Conservation (phyloP, 2,888 invertebrate species). For the Apamea crenata region DNA sequence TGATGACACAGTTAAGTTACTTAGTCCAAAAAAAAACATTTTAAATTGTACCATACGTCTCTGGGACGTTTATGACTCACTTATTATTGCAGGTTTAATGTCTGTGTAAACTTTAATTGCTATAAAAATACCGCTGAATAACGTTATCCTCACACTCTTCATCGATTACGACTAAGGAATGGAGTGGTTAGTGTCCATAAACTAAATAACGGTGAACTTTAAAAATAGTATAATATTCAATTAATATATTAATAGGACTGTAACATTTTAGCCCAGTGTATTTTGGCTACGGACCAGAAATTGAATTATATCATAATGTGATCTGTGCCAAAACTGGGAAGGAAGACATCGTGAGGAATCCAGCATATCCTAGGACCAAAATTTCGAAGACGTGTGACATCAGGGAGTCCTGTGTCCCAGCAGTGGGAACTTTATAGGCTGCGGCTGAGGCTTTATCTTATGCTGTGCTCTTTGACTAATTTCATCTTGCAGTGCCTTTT, state of each 20-base stretch:
- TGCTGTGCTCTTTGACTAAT: not conserved
- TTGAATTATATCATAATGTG: not conserved
- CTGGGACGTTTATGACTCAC: not conserved
- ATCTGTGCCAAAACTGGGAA: not conserved
- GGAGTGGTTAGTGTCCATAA: constrained; percentile 90
- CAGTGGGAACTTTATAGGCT: not conserved
- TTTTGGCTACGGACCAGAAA: not conserved
- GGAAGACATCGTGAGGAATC: too few relatives aligned
- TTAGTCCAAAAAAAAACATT: too few relatives aligned
- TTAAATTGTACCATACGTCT: not conserved
- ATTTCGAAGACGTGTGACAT: not conserved
- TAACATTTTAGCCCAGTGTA: not conserved
- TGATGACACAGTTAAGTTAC: not conserved
- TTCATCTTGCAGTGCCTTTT: not conserved
- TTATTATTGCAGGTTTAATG: constrained; percentile 75
- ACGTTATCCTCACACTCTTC: not conserved
- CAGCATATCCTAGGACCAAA: not conserved
- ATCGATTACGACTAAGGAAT: constrained; percentile 14
- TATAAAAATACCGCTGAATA: not conserved
- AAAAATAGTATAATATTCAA: not conserved
- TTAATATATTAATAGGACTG: too few relatives aligned
- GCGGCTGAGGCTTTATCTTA: too few relatives aligned
- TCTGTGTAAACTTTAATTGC: constrained; percentile 66
- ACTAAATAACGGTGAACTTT: not conserved
- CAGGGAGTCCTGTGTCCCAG: not conserved